Evolutionary conservation across 2,888 invertebrate genomes (phyloP).

Genomic region (Neria commutata): DNA sequence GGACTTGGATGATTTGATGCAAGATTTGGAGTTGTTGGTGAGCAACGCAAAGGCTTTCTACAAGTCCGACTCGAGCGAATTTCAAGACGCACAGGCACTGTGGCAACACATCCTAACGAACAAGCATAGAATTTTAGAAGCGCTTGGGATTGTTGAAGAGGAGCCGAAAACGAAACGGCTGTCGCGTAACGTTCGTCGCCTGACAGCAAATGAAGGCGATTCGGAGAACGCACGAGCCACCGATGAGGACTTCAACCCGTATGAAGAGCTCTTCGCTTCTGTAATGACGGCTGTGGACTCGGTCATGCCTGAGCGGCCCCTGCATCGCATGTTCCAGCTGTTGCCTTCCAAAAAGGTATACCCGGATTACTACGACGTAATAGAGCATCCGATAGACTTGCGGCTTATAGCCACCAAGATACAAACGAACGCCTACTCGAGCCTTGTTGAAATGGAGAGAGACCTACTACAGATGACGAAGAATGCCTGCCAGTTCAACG

Average conservation of each 20-base stretch:
- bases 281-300: slow-evolving; percentile 85
- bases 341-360: slow-evolving; percentile 91
- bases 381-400: slow-evolving; percentile 92
- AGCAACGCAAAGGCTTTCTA: slow-evolving; percentile 96
- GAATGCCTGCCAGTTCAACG: slow-evolving; percentile 95
- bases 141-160: slow-evolving; percentile 53
- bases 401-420: slow-evolving; percentile 92
- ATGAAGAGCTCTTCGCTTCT: slow-evolving; percentile 88
- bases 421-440: slow-evolving; percentile 80
- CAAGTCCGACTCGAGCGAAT: slow-evolving; percentile 82
- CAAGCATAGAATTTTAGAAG: slow-evolving; percentile 56
- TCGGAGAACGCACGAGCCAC: slow-evolving; percentile 74
- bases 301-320: slow-evolving; percentile 72
- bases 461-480: slow-evolving; percentile 90
- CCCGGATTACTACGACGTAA: slow-evolving; percentile 94
- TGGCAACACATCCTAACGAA: slow-evolving; percentile 79
- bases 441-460: slow-evolving; percentile 82
- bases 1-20: slow-evolving; percentile 87
- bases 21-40: slow-evolving; percentile 89
- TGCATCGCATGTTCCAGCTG: slow-evolving; percentile 88
- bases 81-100: slow-evolving; percentile 85
- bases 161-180: slow-evolving; percentile 54
- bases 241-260: slow-evolving; percentile 77
- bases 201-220: slow-evolving; percentile 56
- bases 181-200: slow-evolving; percentile 53